Evolutionary conservation across 2,888 invertebrate genomes (phyloP), one percentile per base, ranked within the genome.

Genomic region (Pachliopta kotzebuea): DNA sequence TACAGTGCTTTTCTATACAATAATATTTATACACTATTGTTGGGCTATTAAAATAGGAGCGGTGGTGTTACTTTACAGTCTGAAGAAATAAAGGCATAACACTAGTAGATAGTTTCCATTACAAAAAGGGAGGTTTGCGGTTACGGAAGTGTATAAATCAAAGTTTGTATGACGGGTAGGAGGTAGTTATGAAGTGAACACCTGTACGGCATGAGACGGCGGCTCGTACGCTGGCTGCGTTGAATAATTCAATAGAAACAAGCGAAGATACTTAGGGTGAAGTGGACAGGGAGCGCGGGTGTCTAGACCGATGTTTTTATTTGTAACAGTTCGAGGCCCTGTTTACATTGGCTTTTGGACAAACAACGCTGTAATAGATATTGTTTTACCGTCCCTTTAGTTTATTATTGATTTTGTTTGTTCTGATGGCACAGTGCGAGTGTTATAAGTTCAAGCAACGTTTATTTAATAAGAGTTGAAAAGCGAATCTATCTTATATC

Each of bases 181-280:
- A n/a, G 24, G 61, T 42, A 52, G 18, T 45, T 58, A 59, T 29
- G 54, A 49, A 24, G 54, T 29, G 42, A 37, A 58, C 49, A 63
- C 53, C 31, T 63, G 52, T 42, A 54, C 29, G 11, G 37, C 37
- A 37, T 37, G 14, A 14, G 37, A 37, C 37, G 37, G 56, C 57
- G 37, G 21, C 17, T 53, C 42, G 21, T 21, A 29, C 50, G 55
- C 49, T 60, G n/a, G 55, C 59, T 24, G 57, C 56, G 61, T 58
- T 65, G 65, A 65, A 65, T 65, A 61, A 65, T 65, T 65, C 65
- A 65, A 65, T 65, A 65, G 65, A 58, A 54, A 65, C 65, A 65
- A 65, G 60, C 65, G 57, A 61, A 58, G 61, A 61, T 45, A 63
- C 65, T 61, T 56, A 61, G 65, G 57, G 53, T 61, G 57, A 63